phyloP scores from a whole-genome alignment of 2,888 invertebrate species.

The Stenodera caucasica region DNA sequence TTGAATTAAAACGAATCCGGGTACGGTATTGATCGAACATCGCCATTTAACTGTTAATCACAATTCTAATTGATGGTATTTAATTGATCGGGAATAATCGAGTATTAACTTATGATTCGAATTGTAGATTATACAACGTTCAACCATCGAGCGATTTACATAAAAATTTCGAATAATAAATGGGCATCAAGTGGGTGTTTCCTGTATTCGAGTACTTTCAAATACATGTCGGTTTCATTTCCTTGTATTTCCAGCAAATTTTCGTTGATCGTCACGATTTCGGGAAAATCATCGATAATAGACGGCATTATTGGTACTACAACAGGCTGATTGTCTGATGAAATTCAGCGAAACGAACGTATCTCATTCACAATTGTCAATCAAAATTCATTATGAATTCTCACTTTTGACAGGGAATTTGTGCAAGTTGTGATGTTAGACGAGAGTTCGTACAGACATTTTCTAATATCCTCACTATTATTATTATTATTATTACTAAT shows the following conservation, averaged over 20 bases:
- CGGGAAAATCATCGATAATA: not conserved
- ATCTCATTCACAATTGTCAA: constrained; percentile 11
- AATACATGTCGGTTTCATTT: not conserved
- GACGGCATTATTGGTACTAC: constrained; percentile 8
- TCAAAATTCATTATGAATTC: constrained; percentile 10
- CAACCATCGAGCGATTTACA: not conserved
- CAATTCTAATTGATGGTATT: not conserved
- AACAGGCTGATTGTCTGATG: constrained; percentile 10
- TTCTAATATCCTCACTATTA: no score
- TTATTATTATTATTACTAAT: not conserved
- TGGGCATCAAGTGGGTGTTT: constrained; percentile 3
- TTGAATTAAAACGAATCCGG: not conserved
- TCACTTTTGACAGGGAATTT: not conserved
- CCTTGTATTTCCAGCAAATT: not conserved
- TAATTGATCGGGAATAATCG: not conserved
- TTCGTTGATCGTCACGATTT: not conserved
- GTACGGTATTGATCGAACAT: not conserved
- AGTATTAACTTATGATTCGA: no score
- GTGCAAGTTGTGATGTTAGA: constrained; percentile 7
- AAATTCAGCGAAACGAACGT: constrained; percentile 5
- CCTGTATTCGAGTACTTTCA: not conserved
- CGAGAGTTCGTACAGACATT: no score
- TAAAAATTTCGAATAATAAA: not conserved
- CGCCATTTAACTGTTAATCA: not conserved
- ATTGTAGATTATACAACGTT: not conserved